Conservation (phyloP, 2,888 invertebrate species). For the Dendrolimus pini region DNA sequence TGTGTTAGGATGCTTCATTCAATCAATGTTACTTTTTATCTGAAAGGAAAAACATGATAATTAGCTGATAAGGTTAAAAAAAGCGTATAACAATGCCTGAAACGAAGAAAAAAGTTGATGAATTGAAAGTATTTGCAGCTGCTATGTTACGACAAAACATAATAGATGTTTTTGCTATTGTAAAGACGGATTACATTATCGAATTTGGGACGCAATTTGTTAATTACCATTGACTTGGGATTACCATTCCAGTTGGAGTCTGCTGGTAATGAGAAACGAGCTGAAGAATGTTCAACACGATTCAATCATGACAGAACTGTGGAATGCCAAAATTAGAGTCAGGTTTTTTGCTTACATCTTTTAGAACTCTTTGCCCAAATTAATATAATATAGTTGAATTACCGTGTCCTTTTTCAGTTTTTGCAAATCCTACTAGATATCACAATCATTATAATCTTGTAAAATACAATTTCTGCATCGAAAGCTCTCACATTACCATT, state of each 20-base stretch:
- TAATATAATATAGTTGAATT: constrained; percentile 16
- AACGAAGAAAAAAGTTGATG: not conserved
- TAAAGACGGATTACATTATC: not conserved
- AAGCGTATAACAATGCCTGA: not conserved
- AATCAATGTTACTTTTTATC: not conserved
- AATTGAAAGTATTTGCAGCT: not conserved
- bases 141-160: not conserved
- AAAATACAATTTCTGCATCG: constrained; percentile 57
- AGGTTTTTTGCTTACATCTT: constrained; percentile 36
- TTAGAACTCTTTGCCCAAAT: constrained; percentile 15
- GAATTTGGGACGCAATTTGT: too few species aligned
- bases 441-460: constrained; percentile 59
- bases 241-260: not conserved
- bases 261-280: constrained; percentile 20
- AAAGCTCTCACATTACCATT: constrained; percentile 75
- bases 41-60: not conserved
- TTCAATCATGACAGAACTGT: constrained; percentile 57
- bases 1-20: not conserved
- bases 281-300: constrained; percentile 41
- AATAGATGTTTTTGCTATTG: not conserved
- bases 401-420: constrained; percentile 53
- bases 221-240: too few species aligned
- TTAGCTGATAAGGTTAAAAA: not conserved
- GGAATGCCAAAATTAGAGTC: constrained; percentile 73
- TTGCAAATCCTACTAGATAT: constrained; percentile 43